A percentile compares a stretch with the other conserved stretches of the same genome.
These are phyloP conservation scores for Cacatua alba DNA, from an alignment of 2,113 vertebrate genomes.

Conservation along the genomic window DNA sequence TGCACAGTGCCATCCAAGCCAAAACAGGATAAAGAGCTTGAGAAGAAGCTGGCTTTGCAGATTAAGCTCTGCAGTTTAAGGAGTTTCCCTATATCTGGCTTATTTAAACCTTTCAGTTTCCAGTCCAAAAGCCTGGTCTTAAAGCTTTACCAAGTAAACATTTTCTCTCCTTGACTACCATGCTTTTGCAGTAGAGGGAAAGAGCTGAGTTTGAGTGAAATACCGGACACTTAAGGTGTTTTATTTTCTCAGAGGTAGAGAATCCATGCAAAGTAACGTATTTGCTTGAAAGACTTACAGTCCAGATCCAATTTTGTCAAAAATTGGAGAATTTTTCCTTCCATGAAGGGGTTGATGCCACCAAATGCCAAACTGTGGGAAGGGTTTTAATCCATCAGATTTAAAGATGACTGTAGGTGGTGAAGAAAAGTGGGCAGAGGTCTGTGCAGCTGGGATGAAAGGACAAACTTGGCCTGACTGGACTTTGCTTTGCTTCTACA, in stretches of 20 bases:
- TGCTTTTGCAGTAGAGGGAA: background rate
- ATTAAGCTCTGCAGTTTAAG: background rate
- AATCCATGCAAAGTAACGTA: background rate
- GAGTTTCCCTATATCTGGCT: background rate
- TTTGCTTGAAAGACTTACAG: background rate
- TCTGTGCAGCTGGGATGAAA: background rate
- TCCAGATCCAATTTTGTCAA: background rate
- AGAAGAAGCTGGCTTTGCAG: background rate
- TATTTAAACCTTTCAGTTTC: background rate
- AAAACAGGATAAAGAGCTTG: background rate
- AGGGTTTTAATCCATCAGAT: background rate
- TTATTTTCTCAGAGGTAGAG: background rate
- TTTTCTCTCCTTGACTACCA: background rate
- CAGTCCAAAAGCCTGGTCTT: background rate
- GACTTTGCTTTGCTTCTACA: background rate
- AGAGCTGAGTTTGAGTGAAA: background rate
- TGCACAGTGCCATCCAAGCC: background rate
- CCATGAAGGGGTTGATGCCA: background rate
- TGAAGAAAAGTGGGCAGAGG: background rate
- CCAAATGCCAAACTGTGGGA: background rate
- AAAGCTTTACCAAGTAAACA: slow-evolving; percentile 2
- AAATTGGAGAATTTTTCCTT: background rate
- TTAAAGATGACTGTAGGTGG: background rate
- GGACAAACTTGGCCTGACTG: background rate
- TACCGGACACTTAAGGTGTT: background rate